Evolutionary conservation across 2,113 vertebrate genomes (phyloP).

Genomic region (Larimichthys polyactis): DNA sequence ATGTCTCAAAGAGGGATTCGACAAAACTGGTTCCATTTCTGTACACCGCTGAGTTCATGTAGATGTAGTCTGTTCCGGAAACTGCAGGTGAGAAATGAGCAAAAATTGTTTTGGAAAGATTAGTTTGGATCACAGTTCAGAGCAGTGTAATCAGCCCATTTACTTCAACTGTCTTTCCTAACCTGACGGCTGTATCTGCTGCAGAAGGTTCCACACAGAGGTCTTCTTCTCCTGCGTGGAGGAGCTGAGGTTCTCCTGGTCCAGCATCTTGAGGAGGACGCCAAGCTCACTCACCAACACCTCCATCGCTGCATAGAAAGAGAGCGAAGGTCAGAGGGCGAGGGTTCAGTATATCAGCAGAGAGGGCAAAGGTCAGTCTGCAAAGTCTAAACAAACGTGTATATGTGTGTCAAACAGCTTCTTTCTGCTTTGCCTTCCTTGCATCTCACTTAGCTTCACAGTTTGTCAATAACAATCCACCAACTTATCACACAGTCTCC

Average conservation of each 20-base stretch:
- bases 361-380: constrained; percentile 61
- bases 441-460: constrained; percentile 49
- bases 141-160: no score
- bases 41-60: constrained; percentile 92
- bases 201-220: constrained; percentile 91
- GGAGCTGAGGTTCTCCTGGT: constrained; percentile 93
- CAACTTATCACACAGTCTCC: constrained; percentile 10
- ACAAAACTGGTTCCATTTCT: constrained; percentile 98
- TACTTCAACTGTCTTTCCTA: background rate
- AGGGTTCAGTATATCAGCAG: constrained; percentile 32
- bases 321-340: constrained; percentile 56
- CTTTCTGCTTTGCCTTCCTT: constrained; percentile 30
- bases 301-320: constrained; percentile 88
- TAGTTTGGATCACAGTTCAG: background rate
- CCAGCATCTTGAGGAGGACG: constrained; percentile 93
- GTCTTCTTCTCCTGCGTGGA: constrained; percentile 93
- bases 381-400: constrained; percentile 69
- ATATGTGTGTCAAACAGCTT: constrained; percentile 2
- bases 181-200: constrained; percentile 95
- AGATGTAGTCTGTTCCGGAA: constrained; percentile 90
- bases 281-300: constrained; percentile 94
- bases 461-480: constrained; percentile 40
- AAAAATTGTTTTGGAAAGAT: background rate
- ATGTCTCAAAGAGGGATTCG: constrained; percentile 97
- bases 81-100: constrained; percentile 76